Conservation (phyloP, 2,888 invertebrate genomes). For the Keiferia lycopersicella region DNA sequence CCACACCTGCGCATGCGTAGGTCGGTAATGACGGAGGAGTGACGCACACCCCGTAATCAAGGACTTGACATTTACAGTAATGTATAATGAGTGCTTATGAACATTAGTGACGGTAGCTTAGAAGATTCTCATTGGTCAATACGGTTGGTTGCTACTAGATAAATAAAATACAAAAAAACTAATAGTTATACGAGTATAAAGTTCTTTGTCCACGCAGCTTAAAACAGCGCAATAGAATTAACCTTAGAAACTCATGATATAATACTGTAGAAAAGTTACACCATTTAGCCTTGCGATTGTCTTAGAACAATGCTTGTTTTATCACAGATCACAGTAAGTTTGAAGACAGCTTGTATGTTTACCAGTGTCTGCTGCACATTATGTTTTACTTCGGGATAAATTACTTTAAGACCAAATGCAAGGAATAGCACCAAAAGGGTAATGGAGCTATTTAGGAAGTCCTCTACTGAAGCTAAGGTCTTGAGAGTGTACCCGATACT, state of each 20-base stretch:
- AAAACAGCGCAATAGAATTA: not conserved
- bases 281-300: slow-evolving; percentile 6
- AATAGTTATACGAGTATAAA: not conserved
- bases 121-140: slow-evolving; percentile 1
- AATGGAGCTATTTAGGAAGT: no score
- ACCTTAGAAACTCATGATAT: not conserved
- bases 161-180: not conserved
- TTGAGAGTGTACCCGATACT: no score
- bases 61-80: slow-evolving; percentile 17
- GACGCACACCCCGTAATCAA: slow-evolving; percentile 11
- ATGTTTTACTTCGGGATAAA: no score
- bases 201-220: slow-evolving; percentile 13
- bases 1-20: slow-evolving; percentile 6
- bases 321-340: not conserved
- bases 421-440: no score
- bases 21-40: not conserved
- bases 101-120: slow-evolving; percentile 5
- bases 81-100: not conserved
- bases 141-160: not conserved
- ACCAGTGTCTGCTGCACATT: no score
- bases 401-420: no score
- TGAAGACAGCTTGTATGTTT: not conserved
- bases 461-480: no score
- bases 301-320: slow-evolving; percentile 1
- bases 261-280: not conserved